Evolutionary conservation across 1,140 invertebrate species (phyloP), one percentile per base, ranked within the genome.

Genomic region (Drosophila rhopaloa): DNA sequence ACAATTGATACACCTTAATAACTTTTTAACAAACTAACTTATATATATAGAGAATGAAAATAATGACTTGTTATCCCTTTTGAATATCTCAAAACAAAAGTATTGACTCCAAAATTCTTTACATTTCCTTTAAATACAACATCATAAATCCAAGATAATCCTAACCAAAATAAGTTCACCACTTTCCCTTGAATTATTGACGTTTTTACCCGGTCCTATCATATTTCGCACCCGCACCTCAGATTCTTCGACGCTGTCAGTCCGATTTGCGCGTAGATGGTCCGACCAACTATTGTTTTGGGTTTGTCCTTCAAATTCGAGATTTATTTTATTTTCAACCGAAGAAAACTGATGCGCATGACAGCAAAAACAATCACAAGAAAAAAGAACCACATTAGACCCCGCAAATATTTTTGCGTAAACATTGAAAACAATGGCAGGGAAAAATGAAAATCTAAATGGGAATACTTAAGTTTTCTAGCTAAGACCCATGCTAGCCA

Each of bases 361-460:
- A 89, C 84, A 81, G 77, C 73, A 74, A 63, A 48, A 81, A 81
- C 51, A 79, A 58, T 63, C 53, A 54, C 40, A 35, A 41, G 32
- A 54, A 70, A 43, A 79, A 46, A 46, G 38, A 56, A 66, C 29
- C 53, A 59, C 35, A 68, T 16, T 38, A 67, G 43, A 51, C 37
- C 43, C 50, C 77, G 59, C 76, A 63, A 79, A 83, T 80, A 80
- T 83, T 84, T 83, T 59, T 83, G 81, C 80, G 81, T 83, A 83
- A 83, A 83, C 81, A 83, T 84, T 80, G 81, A 83, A 83, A 79
- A 78, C 70, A 73, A 82, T 71, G 58, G 62, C 67, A 48, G 43
- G 35, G 57, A 86, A 86, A 82, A 79, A 85, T 81, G 62, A 62
- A 81, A 85, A 81, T 88, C 67, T 88, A 88, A 88, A 88, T 83